phyloP scores from a whole-genome alignment of 2,113 vertebrate genomes.

The Tapirus terrestris region DNA sequence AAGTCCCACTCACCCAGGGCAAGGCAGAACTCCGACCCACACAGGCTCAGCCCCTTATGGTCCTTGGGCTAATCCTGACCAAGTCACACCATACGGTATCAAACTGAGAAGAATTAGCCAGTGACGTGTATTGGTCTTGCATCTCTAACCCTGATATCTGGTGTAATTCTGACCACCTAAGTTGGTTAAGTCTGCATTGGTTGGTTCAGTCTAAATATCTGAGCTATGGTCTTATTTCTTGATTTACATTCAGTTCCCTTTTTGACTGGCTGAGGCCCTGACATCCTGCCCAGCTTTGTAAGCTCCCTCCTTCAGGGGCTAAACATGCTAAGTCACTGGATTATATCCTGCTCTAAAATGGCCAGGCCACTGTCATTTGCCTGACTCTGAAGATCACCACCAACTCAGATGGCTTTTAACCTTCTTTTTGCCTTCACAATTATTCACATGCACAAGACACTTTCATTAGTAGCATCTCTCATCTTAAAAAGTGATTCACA shows the following conservation, averaged over 20 bases:
- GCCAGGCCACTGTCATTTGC: background rate
- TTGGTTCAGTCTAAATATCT: background rate
- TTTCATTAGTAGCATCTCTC: background rate
- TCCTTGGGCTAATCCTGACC: conserved; percentile 21
- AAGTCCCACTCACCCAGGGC: background rate
- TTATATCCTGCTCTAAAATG: background rate
- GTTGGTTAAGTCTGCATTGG: background rate
- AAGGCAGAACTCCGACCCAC: background rate
- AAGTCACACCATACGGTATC: background rate
- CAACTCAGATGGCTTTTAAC: conserved; percentile 6
- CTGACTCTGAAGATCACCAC: conserved; percentile 43
- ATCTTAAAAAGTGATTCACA: conserved; percentile 21
- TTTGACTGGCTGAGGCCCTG: background rate
- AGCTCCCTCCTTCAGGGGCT: background rate
- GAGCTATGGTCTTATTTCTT: background rate
- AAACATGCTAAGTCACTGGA: conserved; percentile 5
- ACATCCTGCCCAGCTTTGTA: background rate
- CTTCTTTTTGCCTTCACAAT: background rate
- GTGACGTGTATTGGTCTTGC: background rate
- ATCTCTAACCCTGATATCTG: background rate
- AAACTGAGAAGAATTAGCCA: background rate
- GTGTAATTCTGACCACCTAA: background rate
- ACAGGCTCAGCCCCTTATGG: background rate
- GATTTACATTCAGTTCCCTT: background rate
- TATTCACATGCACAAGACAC: background rate